Evolutionary conservation across 2,888 invertebrate genomes (phyloP).

Genomic region (Rhingia campestris): DNA sequence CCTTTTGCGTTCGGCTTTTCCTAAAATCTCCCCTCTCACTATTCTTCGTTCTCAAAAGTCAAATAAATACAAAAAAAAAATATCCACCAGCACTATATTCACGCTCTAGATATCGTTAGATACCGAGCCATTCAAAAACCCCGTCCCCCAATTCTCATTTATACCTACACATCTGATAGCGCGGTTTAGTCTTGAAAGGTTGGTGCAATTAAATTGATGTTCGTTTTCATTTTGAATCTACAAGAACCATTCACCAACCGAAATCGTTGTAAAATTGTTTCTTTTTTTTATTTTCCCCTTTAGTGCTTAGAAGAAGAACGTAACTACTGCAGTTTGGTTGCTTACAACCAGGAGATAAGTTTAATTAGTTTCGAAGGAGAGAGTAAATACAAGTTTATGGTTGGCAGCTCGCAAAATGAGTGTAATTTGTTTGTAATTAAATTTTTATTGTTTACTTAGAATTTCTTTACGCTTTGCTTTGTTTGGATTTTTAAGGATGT

Average conservation of each 20-base stretch:
- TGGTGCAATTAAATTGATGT: slow-evolving; percentile 65
- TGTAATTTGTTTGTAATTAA: slow-evolving; percentile 72
- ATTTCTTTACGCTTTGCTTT: slow-evolving; percentile 44
- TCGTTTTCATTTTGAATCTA: slow-evolving; percentile 58
- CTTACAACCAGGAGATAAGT: slow-evolving; percentile 60
- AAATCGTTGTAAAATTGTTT: slow-evolving; percentile 7
- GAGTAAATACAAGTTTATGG: slow-evolving; percentile 73
- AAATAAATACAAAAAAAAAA: slow-evolving; percentile 5
- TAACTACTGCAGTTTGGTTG: slow-evolving; percentile 38
- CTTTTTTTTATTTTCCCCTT: slow-evolving; percentile 17
- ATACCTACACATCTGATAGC: slow-evolving; percentile 18
- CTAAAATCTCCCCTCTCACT: slow-evolving; percentile 8
- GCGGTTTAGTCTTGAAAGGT: slow-evolving; percentile 56
- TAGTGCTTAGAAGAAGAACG: slow-evolving; percentile 24
- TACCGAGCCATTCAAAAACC: neutral
- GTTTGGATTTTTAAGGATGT: neutral
- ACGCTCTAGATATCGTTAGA: slow-evolving; percentile 48
- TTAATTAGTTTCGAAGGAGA: slow-evolving; percentile 68
- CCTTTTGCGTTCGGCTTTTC: slow-evolving; percentile 25
- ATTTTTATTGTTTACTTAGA: slow-evolving; percentile 69
- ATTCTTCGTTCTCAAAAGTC: neutral
- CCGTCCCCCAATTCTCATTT: neutral
- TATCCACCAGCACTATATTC: neutral
- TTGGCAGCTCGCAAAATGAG: slow-evolving; percentile 70
- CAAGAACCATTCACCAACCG: neutral